Base-by-base conservation (phyloP, 2,113 vertebrate species). In the Oncorhynchus tshawytscha region DNA sequence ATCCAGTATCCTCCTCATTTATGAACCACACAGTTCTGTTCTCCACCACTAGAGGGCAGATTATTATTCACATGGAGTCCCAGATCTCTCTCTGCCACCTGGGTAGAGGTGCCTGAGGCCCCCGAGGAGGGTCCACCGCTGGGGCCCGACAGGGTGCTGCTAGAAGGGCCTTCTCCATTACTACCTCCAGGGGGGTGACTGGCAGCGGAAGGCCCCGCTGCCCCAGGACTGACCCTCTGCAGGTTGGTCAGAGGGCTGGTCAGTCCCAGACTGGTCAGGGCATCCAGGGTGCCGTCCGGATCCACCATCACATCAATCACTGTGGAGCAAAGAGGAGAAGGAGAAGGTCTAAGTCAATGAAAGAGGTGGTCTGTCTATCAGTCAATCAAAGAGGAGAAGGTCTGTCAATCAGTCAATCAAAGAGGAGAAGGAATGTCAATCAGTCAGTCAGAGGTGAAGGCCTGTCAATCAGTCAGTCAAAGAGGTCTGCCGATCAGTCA, bases 271-370 rank as follows among this genome's bases (percentile, higher is more conserved):
- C 78, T 95, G 91, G 95, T 95, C 77, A 98, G 87, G 70, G 96
- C 96, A 78, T 98, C 97, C 92, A 99, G 86, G 51, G 96, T 96
- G 24, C 97, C 97, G 48, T 99, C 97, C 1, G 97, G 97, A 87
- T 99, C 97, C 78, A 99, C 96, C 96, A 99, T 99, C 81, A 96
- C 89, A 81, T 98, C 98, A 76, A 99, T 98, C 1, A 94, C 97
- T 99, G 83, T 73, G 11, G 72, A 66, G 87, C 54, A 9, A 5
- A 76, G 72, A 20, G 54, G 22, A 74, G 24, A 34, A 70, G 39
- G 54, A 48, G 70, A 39, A 39, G 34, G 34, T 39, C 34, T 39
- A 39, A 34, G 15, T 20, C 5, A 8, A 57, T 57, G 7, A 34
- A 34, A 34, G 31, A 34, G 31, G 27, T 0, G 27, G 27, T 27